A percentile compares a stretch with the other conserved stretches of the same genome.
Conservation (phyloP, 2,888 invertebrate species). For the Apotomis turbidana region DNA sequence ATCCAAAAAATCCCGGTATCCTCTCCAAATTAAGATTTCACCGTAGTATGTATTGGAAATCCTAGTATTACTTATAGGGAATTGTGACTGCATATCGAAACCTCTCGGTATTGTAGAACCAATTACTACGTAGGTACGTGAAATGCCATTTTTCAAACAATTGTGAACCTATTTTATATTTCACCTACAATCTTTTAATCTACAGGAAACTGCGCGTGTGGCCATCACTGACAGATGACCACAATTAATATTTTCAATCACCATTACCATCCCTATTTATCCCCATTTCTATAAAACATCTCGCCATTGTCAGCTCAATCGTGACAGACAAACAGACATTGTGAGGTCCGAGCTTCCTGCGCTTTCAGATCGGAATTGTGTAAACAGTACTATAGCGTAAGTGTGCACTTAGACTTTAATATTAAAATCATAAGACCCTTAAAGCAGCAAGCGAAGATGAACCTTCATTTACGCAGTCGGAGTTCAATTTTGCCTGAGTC, state of each 20-base stretch:
- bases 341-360: constrained; percentile 68
- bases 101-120: too few relatives aligned
- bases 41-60: too few relatives aligned
- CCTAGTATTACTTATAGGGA: too few relatives aligned
- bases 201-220: constrained; percentile 25
- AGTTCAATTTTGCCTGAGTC: constrained; percentile 37
- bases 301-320: constrained; percentile 60
- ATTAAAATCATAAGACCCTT: neutral
- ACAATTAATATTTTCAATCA: constrained; percentile 32
- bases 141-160: too few relatives aligned
- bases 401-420: constrained; percentile 47
- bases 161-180: too few relatives aligned
- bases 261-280: constrained; percentile 29
- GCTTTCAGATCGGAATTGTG: constrained; percentile 70
- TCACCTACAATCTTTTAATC: neutral
- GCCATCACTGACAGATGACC: constrained; percentile 26
- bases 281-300: constrained; percentile 37
- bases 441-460: constrained; percentile 15
- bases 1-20: too few relatives aligned
- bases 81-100: too few relatives aligned
- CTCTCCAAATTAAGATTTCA: too few relatives aligned
- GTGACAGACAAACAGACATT: constrained; percentile 67
- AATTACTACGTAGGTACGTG: too few relatives aligned
- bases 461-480: accelerated
- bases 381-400: constrained; percentile 63